These are phyloP conservation scores for Melangyna quadrimaculata DNA, from an alignment of 2,888 invertebrate genomes.

Conservation along the genomic window DNA sequence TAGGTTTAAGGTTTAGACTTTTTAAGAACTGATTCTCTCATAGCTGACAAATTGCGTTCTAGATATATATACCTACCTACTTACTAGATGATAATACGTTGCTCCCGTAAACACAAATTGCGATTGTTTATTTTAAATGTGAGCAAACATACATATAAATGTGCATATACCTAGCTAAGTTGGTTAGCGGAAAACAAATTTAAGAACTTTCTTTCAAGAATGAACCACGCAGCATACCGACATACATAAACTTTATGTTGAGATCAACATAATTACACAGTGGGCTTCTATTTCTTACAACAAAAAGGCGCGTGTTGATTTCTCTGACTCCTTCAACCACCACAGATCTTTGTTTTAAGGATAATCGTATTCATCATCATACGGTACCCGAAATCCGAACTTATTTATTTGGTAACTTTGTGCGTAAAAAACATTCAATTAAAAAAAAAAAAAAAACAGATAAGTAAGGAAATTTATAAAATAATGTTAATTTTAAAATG, in stretches of 20 bases:
- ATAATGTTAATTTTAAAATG: background rate
- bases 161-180: too few species aligned
- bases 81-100: background rate
- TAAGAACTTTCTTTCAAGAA: background rate
- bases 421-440: background rate
- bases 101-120: background rate
- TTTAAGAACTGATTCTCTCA: too few species aligned
- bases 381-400: background rate
- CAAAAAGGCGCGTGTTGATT: slow-evolving; percentile 16
- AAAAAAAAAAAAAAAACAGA: background rate
- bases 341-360: background rate
- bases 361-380: background rate
- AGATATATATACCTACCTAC: background rate
- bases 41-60: too few species aligned
- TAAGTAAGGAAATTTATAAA: background rate
- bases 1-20: too few species aligned
- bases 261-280: background rate
- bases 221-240: background rate
- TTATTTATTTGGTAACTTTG: background rate
- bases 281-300: background rate
- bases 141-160: background rate
- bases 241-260: background rate
- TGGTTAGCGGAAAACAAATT: background rate
- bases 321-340: background rate
- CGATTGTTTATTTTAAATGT: background rate